These are phyloP conservation scores for Bombus vancouverensis DNA, from an alignment of 1,140 invertebrate species.

Conservation along the genomic window DNA sequence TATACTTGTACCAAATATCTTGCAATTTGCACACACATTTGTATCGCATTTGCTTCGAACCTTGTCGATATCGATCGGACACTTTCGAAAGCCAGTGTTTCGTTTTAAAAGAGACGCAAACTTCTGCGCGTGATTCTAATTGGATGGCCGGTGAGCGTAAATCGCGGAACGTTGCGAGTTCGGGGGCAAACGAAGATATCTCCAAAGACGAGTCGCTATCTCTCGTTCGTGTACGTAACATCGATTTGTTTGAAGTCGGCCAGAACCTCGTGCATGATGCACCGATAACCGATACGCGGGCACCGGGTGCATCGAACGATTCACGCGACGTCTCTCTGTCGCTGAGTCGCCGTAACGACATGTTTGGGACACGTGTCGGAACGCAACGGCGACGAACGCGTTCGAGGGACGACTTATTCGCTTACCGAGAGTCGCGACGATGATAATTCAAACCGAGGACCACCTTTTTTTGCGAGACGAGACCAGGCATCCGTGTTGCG, in stretches of 20 bases:
- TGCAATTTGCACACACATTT: no score
- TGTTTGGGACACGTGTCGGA: constrained; percentile 51
- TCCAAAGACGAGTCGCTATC: not conserved
- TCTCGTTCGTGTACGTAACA: not conserved
- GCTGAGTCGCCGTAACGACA: not conserved
- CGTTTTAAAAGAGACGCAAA: no score
- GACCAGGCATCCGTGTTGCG: no score
- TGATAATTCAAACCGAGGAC: constrained; percentile 54
- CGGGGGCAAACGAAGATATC: not conserved
- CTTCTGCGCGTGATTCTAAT: no score
- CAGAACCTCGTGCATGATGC: constrained; percentile 20
- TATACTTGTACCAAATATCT: no score
- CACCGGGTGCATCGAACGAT: constrained; percentile 43
- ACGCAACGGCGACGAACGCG: not conserved
- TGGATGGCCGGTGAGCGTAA: not conserved
- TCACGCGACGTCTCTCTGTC: not conserved
- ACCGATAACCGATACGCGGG: constrained; percentile 37
- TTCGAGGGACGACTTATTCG: not conserved
- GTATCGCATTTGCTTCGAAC: no score
- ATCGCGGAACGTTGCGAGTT: not conserved
- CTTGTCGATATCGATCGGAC: no score
- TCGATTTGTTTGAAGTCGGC: constrained; percentile 23
- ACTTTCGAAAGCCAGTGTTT: no score
- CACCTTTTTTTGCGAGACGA: constrained; percentile 35
- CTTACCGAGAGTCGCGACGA: not conserved